Evolutionary conservation across 1,140 invertebrate species (phyloP).

Genomic region (Ruditapes philippinarum): DNA sequence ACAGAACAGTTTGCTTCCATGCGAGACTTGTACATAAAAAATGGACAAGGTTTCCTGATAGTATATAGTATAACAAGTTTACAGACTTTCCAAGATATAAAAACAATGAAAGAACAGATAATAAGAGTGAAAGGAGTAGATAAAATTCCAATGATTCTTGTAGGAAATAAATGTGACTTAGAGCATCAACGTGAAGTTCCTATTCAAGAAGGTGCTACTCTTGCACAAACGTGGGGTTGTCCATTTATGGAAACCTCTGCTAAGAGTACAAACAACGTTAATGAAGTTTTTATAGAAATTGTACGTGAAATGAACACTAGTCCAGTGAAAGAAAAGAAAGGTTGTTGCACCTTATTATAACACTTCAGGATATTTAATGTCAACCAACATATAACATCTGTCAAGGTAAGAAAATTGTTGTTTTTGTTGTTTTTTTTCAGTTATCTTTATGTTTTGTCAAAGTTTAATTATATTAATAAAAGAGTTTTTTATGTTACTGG

Average conservation of each 20-base stretch:
- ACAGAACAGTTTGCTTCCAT: conserved; percentile 91
- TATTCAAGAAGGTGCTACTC: conserved; percentile 91
- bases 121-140: conserved; percentile 97
- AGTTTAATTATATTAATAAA: no score
- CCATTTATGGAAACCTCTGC: conserved; percentile 99
- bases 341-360: conserved; percentile 78
- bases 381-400: no score
- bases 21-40: conserved; percentile 89
- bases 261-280: conserved; percentile 99
- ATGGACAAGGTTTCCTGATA: conserved; percentile 96
- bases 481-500: no score
- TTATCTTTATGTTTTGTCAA: no score
- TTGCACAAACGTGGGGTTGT: conserved; percentile 98
- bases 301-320: conserved; percentile 98
- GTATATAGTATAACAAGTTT: conserved; percentile 98
- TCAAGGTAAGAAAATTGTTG: no score
- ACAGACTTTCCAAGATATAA: conserved; percentile 99
- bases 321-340: conserved; percentile 81
- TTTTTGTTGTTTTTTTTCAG: no score
- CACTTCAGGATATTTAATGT: neutral
- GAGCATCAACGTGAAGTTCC: conserved; percentile 95
- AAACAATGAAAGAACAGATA: conserved; percentile 98
- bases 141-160: conserved; percentile 89
- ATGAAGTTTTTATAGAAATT: conserved; percentile 99
- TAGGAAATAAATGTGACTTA: no score